Evolutionary conservation across 2,797 vertebrate species (phyloP).

Genomic region (Lerista edwardsae): DNA sequence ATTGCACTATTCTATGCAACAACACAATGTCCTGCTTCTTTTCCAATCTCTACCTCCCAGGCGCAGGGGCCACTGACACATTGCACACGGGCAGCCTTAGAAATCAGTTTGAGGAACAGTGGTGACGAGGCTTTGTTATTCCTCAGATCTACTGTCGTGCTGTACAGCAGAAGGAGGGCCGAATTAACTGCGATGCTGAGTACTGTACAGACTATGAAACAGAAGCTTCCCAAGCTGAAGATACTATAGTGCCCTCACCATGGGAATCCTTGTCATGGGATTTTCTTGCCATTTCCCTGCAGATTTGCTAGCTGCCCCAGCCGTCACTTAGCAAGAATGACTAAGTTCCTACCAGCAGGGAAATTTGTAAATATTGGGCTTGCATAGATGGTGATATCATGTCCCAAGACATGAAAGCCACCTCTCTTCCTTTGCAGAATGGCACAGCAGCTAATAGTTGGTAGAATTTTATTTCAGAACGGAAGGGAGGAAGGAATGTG

Average conservation of each 20-base stretch:
- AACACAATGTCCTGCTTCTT: slow-evolving; percentile 45
- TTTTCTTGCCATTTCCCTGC: background rate
- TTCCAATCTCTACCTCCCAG: background rate
- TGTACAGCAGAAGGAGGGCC: background rate
- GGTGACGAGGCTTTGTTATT: background rate
- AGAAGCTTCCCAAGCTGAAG: background rate
- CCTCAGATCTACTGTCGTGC: too few relatives aligned
- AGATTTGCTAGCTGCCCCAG: background rate
- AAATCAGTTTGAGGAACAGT: background rate
- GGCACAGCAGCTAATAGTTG: too few relatives aligned
- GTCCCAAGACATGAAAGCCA: too few relatives aligned
- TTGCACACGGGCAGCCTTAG: background rate
- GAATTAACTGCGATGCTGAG: background rate
- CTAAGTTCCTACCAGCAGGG: background rate
- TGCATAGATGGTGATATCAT: background rate
- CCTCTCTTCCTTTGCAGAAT: too few relatives aligned
- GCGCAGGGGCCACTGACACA: slow-evolving; percentile 18
- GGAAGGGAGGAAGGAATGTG: too few relatives aligned
- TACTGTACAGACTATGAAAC: background rate
- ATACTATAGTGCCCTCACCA: background rate
- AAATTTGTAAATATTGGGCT: background rate
- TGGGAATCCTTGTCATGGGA: background rate
- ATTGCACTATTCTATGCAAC: slow-evolving; percentile 71
- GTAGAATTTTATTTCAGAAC: too few relatives aligned
- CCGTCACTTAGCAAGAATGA: background rate